These are phyloP conservation scores for Microchirus variegatus DNA, from an alignment of 2,797 vertebrate genomes.

Conservation along the genomic window DNA sequence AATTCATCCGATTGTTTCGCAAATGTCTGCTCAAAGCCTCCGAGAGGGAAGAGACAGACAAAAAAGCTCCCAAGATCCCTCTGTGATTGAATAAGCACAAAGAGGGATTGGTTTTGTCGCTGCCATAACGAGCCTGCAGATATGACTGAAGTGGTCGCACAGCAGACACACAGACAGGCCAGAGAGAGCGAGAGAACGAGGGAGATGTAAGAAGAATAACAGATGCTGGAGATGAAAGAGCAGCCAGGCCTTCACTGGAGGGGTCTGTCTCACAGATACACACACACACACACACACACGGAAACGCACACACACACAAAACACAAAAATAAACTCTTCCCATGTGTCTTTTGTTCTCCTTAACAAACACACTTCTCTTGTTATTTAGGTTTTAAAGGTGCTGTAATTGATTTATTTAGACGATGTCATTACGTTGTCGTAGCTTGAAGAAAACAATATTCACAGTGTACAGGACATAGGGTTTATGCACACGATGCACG, in stretches of 20 bases:
- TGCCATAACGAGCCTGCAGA: constrained; percentile 63
- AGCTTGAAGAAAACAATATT: neutral
- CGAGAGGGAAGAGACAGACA: constrained; percentile 65
- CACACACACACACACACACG: constrained; percentile 15
- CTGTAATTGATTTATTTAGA: constrained; percentile 8
- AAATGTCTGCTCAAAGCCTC: constrained; percentile 67
- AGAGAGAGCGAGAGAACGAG: constrained; percentile 11
- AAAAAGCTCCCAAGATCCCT: constrained; percentile 58
- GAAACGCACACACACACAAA: constrained; percentile 25
- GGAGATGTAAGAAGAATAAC: constrained; percentile 57
- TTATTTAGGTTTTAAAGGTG: neutral
- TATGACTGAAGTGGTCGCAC: constrained; percentile 71
- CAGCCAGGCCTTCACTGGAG: constrained; percentile 40
- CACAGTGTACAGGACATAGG: too few species aligned
- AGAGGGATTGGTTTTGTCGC: constrained; percentile 58
- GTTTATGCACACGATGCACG: too few species aligned
- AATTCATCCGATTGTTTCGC: constrained; percentile 71
- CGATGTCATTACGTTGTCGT: neutral
- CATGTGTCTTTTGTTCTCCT: constrained; percentile 22
- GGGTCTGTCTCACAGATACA: constrained; percentile 42
- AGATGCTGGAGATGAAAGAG: constrained; percentile 69
- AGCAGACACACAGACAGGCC: constrained; percentile 59
- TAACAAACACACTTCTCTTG: neutral
- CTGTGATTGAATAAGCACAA: constrained; percentile 71
- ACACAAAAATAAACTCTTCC: constrained; percentile 13